Conservation (phyloP, 2,888 invertebrate genomes). For the Dexiosoma caninum region DNA sequence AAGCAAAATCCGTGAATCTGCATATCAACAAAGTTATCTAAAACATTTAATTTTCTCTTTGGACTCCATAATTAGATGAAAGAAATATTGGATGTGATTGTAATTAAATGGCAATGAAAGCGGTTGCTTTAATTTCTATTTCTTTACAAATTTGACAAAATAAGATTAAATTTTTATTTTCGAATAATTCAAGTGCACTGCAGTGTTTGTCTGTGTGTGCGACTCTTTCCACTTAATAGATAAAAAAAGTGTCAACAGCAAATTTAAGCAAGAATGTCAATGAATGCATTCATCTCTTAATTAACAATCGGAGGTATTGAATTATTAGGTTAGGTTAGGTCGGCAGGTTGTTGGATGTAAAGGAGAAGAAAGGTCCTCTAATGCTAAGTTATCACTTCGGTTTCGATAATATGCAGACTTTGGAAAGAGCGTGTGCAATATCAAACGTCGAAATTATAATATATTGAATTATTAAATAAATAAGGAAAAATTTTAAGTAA, state of each 20-base stretch:
- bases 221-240: conserved; percentile 21
- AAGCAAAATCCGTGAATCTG: too few relatives aligned
- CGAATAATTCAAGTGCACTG: conserved; percentile 33
- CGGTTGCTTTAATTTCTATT: background rate
- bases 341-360: too few relatives aligned
- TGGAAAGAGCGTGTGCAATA: too few relatives aligned
- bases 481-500: too few relatives aligned
- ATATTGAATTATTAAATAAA: too few relatives aligned
- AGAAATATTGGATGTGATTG: conserved; percentile 24
- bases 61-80: conserved; percentile 17
- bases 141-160: conserved; percentile 38
- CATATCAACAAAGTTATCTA: too few relatives aligned
- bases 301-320: background rate
- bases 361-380: too few relatives aligned
- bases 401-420: too few relatives aligned
- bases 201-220: background rate
- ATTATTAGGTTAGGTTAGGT: too few relatives aligned
- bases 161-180: conserved; percentile 28
- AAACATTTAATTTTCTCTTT: background rate
- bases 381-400: too few relatives aligned
- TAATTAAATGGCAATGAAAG: conserved; percentile 49
- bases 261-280: background rate
- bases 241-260: background rate
- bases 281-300: conserved; percentile 13
- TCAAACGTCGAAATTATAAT: too few relatives aligned